Base-by-base conservation (phyloP, 2,113 vertebrate species). In the human (Homo sapiens) region DNA sequence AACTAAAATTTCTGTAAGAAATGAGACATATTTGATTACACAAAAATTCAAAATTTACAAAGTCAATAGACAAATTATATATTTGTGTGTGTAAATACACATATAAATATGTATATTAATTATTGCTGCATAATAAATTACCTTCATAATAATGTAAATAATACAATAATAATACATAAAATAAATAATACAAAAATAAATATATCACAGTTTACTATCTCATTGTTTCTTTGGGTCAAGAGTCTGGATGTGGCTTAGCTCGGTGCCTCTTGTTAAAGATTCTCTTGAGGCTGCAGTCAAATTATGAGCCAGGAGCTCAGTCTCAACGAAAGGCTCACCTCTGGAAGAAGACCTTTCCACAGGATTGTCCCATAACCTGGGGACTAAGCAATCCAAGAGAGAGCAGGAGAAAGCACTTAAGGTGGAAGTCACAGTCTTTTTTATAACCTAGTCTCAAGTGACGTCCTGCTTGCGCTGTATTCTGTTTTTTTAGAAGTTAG, bases 1-100 rank as follows among this genome's bases (percentile, higher is more conserved):
- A 97, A 80, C 12, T 68, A 88, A 94, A 88, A 32, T 57, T 84
- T 96, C 57, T 95, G 43, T 93, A 64, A 72, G 13, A 90, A 78
- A 84, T 45, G 52, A 93, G 6, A 81, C 5, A 32, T 20, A n/a
- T 12, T 82, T 75, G 50, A 13, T 14, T 45, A 68, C 25, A 66
- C 4, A 89, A 89, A 40, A 52, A 70, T 64, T 57, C 35, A 72
- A 72, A 38, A 50, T 84, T 88, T 93, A 70, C 1, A 93, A 78
- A 92, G 43, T 85, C 64, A 85, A 76, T 61, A 73, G 70, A 43
- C 6, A 89, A 95, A 73, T 92, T 70, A n/a, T 45, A 2, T 79
- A 68, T 68, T 30, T 64, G 6, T 68, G 50, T 59, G 14, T 38
- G 2, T 80, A 82, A 89, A 68, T 80, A 81, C 30, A 1, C 79